Evolutionary conservation across 2,113 vertebrate species (phyloP).

Genomic region (Embiotoca jacksoni): DNA sequence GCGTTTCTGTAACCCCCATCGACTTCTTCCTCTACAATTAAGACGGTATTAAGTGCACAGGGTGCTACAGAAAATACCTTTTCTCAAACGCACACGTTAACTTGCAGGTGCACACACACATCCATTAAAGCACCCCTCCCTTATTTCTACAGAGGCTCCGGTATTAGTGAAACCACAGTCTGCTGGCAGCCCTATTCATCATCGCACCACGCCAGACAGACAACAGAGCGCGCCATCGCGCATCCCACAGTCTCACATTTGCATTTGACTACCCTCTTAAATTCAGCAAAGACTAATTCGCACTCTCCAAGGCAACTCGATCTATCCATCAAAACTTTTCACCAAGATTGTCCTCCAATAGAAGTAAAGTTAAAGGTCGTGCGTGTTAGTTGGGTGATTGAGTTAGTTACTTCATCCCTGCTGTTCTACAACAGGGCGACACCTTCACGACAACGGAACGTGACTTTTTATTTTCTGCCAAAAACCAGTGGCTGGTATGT

Average conservation of each 20-base stretch:
- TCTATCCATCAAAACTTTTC: slow-evolving; percentile 71
- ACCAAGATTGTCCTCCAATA: slow-evolving; percentile 60
- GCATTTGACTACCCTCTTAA: slow-evolving; percentile 78
- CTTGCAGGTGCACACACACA: slow-evolving; percentile 43
- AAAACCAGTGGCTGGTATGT: not conserved
- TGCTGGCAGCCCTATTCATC: slow-evolving; percentile 79
- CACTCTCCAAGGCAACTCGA: slow-evolving; percentile 55
- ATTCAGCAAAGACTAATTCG: slow-evolving; percentile 74
- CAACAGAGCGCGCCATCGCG: slow-evolving; percentile 63
- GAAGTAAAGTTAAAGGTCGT: slow-evolving; percentile 71
- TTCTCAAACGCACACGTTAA: slow-evolving; percentile 37
- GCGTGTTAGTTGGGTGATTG: slow-evolving; percentile 58
- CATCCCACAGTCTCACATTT: slow-evolving; percentile 68
- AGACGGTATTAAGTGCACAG: not conserved
- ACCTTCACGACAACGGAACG: not conserved
- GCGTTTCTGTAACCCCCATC: slow-evolving; percentile 20
- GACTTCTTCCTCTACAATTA: not conserved
- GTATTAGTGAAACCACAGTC: slow-evolving; percentile 71
- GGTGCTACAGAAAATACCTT: slow-evolving; percentile 18
- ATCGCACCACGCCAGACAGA: slow-evolving; percentile 63
- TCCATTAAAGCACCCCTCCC: slow-evolving; percentile 57
- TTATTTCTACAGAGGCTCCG: slow-evolving; percentile 55
- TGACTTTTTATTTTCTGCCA: not conserved
- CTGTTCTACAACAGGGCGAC: slow-evolving; percentile 28
- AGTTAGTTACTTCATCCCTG: slow-evolving; percentile 51